Evolutionary conservation across 1,140 invertebrate species (phyloP), one percentile per base, ranked within the genome.

Genomic region (Pseudachorutes palmiensis): DNA sequence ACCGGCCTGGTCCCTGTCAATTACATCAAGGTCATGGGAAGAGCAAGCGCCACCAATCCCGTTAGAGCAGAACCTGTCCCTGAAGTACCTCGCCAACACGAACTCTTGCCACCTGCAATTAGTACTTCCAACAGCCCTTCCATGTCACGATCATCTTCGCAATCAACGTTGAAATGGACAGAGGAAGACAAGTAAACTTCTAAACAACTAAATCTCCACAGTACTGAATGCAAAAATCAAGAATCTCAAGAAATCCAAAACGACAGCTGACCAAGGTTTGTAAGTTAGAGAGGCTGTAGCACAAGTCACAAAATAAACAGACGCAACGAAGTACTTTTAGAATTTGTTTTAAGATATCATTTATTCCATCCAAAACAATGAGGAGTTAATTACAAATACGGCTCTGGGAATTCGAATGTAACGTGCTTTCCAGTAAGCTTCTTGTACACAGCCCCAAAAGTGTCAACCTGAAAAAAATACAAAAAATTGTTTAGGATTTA

Each of bases 381-480:
- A 64, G n/a, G 14, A 22, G 32, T 29, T 61, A 55, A 29, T 91
- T 90, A 92, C 86, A 92, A 87, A 84, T 91, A 92, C 76, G 92
- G 91, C 84, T 99, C 97, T 68, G 94, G 95, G 82, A 99, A 99
- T 84, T 99, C 95, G 79, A 99, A 99, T 68, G 87, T 92, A 61
- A 99, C 97, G 83, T 98, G 94, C 76, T 97, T 93, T 73, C 96
- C 96, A 72, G 97, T 99, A 70, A 99, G 81, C 80, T 97, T 97
- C 83, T 98, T 98, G 85, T 99, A 99, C 66, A 99, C 93, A 70
- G 91, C 89, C 74, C 91, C 88, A 84, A 99, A 98, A 58, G 96
- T 98, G 75, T 98, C 96, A 74, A 97, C 88, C 93, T 97, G 82
- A 65, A 82, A 59, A 28, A 29, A 63, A 48, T 2, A 24, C 65